Evolutionary conservation across 2,888 invertebrate genomes (phyloP).

Genomic region (Anticlea derivata): DNA sequence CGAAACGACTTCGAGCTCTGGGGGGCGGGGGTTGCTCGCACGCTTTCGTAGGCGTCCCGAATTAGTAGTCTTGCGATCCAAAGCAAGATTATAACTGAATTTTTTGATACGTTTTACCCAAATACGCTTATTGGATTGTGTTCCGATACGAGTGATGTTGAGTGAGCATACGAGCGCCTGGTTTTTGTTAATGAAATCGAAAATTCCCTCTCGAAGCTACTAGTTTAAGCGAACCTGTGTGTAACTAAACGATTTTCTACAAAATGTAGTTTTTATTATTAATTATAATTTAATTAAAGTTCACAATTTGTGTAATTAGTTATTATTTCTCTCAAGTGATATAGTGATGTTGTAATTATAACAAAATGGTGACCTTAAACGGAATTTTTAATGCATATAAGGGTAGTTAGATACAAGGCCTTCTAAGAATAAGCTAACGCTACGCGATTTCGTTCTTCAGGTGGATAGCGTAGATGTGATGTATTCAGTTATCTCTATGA

Average conservation of each 20-base stretch:
- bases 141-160: constrained; percentile 23
- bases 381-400: constrained; percentile 80
- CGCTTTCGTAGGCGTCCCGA: constrained; percentile 36
- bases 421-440: constrained; percentile 70
- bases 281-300: constrained; percentile 49
- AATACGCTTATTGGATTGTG: constrained; percentile 30
- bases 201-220: constrained; percentile 65
- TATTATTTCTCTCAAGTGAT: constrained; percentile 77
- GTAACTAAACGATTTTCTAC: constrained; percentile 78
- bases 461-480: constrained; percentile 65
- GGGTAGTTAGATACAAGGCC: constrained; percentile 80
- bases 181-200: constrained; percentile 34
- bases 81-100: constrained; percentile 63
- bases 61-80: constrained; percentile 59
- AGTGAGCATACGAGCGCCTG: constrained; percentile 27
- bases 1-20: constrained; percentile 68
- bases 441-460: constrained; percentile 57
- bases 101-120: constrained; percentile 41
- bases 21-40: constrained; percentile 54
- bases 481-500: constrained; percentile 54
- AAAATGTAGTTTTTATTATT: constrained; percentile 58
- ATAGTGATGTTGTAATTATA: constrained; percentile 73
- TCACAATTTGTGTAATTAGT: constrained; percentile 65
- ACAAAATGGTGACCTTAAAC: constrained; percentile 79
- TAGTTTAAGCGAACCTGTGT: constrained; percentile 74